These are phyloP conservation scores for Drosophila algonquin DNA, from an alignment of 2,888 invertebrate genomes.

Conservation along the genomic window DNA sequence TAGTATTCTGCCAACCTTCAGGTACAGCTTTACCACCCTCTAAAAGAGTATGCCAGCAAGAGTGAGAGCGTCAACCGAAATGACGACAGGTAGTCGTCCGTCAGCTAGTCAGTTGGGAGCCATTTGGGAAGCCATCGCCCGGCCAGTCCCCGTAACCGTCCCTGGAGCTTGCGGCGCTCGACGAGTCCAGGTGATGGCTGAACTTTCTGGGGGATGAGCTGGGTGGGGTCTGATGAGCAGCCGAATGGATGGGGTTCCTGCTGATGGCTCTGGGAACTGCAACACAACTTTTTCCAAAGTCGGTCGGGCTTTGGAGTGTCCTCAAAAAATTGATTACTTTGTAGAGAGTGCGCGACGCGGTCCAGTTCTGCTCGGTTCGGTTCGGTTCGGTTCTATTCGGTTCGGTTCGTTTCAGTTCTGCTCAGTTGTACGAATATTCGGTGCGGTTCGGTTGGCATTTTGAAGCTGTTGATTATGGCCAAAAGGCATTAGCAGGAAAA, in stretches of 20 bases:
- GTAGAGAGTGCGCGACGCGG: conserved; percentile 52
- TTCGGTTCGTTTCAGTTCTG: conserved; percentile 25
- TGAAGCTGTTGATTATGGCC: conserved; percentile 77
- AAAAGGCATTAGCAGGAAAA: conserved; percentile 71
- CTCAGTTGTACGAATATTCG: conserved; percentile 6
- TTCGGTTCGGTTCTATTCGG: neutral
- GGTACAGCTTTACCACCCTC: neutral
- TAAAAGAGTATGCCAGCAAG: conserved; percentile 18
- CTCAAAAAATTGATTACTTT: conserved; percentile 74
- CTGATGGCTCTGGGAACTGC: conserved; percentile 38
- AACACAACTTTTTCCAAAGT: conserved; percentile 60
- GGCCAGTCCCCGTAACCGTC: conserved; percentile 50
- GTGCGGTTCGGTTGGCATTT: conserved; percentile 53
- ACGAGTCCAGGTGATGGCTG: conserved; percentile 69
- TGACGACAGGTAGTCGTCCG: conserved; percentile 70
- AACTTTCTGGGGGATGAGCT: conserved; percentile 63
- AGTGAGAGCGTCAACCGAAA: conserved; percentile 50
- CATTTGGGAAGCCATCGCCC: conserved; percentile 35
- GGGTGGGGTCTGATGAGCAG: conserved; percentile 23
- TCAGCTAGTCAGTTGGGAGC: conserved; percentile 35
- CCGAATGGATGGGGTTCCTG: conserved; percentile 1
- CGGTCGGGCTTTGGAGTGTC: conserved; percentile 52
- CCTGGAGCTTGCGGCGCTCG: conserved; percentile 51
- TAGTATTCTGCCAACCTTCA: neutral
- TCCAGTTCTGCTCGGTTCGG: conserved; percentile 47